These are phyloP conservation scores for Metridium senile DNA, from an alignment of 92 coral and sea anemone species.

Conservation along the genomic window DNA sequence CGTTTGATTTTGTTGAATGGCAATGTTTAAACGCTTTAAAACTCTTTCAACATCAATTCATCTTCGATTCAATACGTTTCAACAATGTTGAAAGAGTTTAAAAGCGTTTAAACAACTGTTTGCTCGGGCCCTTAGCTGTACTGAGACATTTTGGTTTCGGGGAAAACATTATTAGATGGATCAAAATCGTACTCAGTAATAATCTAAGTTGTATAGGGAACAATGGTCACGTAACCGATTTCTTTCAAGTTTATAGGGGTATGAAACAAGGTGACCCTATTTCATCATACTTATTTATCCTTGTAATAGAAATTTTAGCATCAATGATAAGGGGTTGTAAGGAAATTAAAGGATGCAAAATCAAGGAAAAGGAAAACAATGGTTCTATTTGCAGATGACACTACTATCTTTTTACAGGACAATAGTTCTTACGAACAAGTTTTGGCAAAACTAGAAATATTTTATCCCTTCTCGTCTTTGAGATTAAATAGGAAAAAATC, in stretches of 20 bases:
- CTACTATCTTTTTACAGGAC: slow-evolving; percentile 22
- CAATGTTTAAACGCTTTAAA: no score
- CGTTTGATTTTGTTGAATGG: no score
- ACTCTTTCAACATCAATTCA: no score
- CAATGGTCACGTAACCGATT: slow-evolving; percentile 9
- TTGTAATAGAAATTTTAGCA: slow-evolving; percentile 19
- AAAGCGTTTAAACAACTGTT: no score
- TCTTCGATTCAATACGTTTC: no score
- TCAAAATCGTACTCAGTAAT: not conserved
- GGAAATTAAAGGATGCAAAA: slow-evolving; percentile 16
- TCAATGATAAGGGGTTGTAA: slow-evolving; percentile 1
- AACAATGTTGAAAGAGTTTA: no score
- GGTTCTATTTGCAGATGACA: slow-evolving; percentile 29
- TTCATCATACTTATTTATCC: slow-evolving; percentile 16
- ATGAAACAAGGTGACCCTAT: slow-evolving; percentile 26
- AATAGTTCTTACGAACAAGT: not conserved
- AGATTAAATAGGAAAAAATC: slow-evolving; percentile 19
- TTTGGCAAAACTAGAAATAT: not conserved
- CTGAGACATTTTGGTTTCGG: not conserved
- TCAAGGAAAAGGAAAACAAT: slow-evolving; percentile 6
- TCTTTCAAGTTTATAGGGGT: not conserved
- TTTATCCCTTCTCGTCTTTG: not conserved
- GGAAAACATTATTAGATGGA: slow-evolving; percentile 17
- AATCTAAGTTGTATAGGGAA: not conserved
- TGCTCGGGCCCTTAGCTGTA: no score